Evolutionary conservation across 2,113 vertebrate genomes (phyloP).

Genomic region (Psittacus erithacus): DNA sequence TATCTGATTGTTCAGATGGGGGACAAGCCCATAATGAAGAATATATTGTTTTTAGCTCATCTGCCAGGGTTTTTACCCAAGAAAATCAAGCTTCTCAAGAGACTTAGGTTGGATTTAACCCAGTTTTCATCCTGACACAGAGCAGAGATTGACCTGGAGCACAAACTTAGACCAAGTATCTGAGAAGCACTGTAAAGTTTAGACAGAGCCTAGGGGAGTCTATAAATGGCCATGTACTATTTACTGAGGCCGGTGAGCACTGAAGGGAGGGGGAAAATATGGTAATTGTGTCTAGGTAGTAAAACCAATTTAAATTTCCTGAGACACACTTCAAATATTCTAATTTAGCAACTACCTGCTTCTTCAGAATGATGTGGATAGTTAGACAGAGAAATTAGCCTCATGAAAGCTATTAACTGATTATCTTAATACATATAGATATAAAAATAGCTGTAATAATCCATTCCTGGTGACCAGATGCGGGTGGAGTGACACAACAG

Average conservation of each 20-base stretch:
- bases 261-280: neutral
- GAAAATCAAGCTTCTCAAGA: neutral
- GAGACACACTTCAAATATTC: constrained; percentile 29
- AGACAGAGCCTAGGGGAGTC: neutral
- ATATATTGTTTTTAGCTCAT: neutral
- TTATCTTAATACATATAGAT: constrained; percentile 45
- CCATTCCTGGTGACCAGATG: neutral
- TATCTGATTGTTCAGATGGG: neutral
- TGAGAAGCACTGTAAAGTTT: constrained; percentile 3
- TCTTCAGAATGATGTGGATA: neutral
- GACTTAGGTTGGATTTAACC: neutral
- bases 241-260: constrained; percentile 29
- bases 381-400: constrained; percentile 47
- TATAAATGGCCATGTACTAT: neutral
- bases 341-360: constrained; percentile 17
- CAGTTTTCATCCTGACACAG: neutral
- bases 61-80: neutral
- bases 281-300: constrained; percentile 13
- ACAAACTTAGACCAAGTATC: neutral
- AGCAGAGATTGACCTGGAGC: neutral
- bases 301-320: constrained; percentile 44
- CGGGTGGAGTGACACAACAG: neutral
- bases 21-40: neutral
- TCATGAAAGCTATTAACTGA: constrained; percentile 18
- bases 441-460: constrained; percentile 36